Evolutionary conservation across 2,797 vertebrate species (phyloP).

Genomic region (Odontamblyopus rebecca): DNA sequence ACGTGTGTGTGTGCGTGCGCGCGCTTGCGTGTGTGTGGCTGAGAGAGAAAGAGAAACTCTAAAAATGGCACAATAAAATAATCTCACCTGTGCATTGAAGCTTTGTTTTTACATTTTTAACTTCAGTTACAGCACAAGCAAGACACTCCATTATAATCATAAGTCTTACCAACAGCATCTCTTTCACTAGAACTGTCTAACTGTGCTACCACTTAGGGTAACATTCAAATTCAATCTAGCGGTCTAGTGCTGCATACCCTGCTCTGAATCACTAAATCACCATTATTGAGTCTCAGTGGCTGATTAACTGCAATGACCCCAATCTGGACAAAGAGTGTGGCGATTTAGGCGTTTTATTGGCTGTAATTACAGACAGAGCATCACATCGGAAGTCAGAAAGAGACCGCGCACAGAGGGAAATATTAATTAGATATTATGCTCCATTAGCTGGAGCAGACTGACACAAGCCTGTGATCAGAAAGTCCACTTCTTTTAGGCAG

Average conservation of each 20-base stretch:
- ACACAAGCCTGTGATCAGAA: slow-evolving; percentile 33
- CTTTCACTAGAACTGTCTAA: slow-evolving; percentile 28
- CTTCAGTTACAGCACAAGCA: slow-evolving; percentile 12
- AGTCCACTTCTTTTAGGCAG: slow-evolving; percentile 31
- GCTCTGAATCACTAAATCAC: slow-evolving; percentile 59
- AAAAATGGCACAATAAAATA: slow-evolving; percentile 76
- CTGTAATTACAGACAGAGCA: slow-evolving; percentile 69
- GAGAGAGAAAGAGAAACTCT: neutral
- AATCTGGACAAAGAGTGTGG: slow-evolving; percentile 55
- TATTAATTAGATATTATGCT: slow-evolving; percentile 71
- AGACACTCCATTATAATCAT: slow-evolving; percentile 23
- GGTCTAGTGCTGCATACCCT: slow-evolving; percentile 46
- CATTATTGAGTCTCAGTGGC: slow-evolving; percentile 60
- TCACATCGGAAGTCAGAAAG: slow-evolving; percentile 63
- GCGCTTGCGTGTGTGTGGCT: slow-evolving; percentile 5
- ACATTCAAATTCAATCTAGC: slow-evolving; percentile 55
- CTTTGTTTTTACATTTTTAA: slow-evolving; percentile 31
- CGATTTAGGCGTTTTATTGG: slow-evolving; percentile 67
- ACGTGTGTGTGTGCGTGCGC: slow-evolving; percentile 2
- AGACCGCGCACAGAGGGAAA: slow-evolving; percentile 49
- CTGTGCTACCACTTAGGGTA: slow-evolving; percentile 51
- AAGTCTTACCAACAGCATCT: neutral
- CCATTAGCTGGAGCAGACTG: slow-evolving; percentile 57
- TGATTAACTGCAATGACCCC: slow-evolving; percentile 69
- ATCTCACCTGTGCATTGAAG: slow-evolving; percentile 57